Evolutionary conservation across 2,113 vertebrate genomes (phyloP).

Genomic region (Colaptes auratus): DNA sequence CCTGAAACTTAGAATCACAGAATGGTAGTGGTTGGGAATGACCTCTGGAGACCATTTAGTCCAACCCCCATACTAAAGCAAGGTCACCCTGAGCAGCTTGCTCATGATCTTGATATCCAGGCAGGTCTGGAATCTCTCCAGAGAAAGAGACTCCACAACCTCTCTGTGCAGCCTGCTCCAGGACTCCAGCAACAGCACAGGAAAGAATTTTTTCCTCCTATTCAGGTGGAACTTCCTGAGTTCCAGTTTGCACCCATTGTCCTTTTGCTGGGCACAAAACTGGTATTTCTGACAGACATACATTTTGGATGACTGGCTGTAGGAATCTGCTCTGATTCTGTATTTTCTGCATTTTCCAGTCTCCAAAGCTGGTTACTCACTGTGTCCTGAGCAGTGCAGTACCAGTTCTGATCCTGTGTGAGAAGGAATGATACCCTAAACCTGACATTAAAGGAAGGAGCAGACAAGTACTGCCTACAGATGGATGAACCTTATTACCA

Average conservation of each 20-base stretch:
- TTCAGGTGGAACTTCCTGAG: too few species aligned
- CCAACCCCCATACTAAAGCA: too few species aligned
- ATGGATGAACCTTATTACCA: neutral
- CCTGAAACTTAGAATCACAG: neutral
- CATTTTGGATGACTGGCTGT: neutral
- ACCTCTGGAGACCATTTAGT: too few species aligned
- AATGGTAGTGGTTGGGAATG: too few species aligned
- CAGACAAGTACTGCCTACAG: neutral
- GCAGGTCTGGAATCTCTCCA: neutral
- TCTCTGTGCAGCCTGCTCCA: too few species aligned
- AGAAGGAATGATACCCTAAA: neutral
- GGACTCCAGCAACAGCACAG: too few species aligned
- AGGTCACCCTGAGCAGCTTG: neutral
- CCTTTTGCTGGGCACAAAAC: neutral
- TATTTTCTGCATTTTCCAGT: neutral
- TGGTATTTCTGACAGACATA: neutral
- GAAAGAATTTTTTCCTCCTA: too few species aligned
- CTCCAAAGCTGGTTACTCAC: neutral
- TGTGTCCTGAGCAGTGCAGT: accelerated
- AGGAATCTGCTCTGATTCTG: neutral
- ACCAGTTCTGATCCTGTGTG: neutral
- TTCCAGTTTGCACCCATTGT: too few species aligned
- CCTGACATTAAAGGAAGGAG: neutral
- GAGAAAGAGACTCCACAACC: neutral
- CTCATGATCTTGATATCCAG: neutral